Base-by-base conservation (phyloP, 2,113 vertebrate genomes). In the Chloebia gouldiae region DNA sequence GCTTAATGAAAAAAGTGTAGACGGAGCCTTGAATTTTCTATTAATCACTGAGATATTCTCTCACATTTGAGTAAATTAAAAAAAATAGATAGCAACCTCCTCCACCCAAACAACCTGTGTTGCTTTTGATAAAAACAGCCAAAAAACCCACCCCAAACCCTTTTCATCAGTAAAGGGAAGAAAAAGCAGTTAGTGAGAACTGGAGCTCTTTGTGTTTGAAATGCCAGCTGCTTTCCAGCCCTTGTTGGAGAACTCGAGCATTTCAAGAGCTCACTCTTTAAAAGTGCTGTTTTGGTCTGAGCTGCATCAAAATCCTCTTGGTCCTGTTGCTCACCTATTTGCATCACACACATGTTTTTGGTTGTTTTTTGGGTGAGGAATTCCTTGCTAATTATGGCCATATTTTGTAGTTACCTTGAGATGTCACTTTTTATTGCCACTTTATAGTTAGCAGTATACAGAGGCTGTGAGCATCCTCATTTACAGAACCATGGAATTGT, bases 331-430 rank as follows among this genome's bases (percentile, higher is more conserved):
- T 89, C 7, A 9, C 27, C 12, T 22, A 0, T 83, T 90, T 69
- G 27, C n/a, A 37, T 64, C 1, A 1, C 39, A 23, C 0, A 0
- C 15, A 57, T 40, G 39, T 0, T 61, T 79, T 78, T 0, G 2
- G 22, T 59, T n/a, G 35, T 8, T 71, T 75, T 39, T 65, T 61
- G 27, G 4, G 16, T 8, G 31, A 63, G 2, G 44, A 66, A 42
- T 86, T 86, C 35, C 28, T 49, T 33, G 5, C 49, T 66, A 63
- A 24, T 39, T 42, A 3, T 19, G 83, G 47, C 21, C 20, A 9
- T 35, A 8, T 63, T 61, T 90, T 85, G 14, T 63, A 27, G 22
- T 70, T 75, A 21, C 22, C 21, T 66, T 49, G n/a, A 17, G 10
- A 10, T 3, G 9, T 66, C 37, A 15, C 35, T 72, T 39, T 76